phyloP scores from a whole-genome alignment of 1,140 invertebrate species.

The Sminthurinus signatus region DNA sequence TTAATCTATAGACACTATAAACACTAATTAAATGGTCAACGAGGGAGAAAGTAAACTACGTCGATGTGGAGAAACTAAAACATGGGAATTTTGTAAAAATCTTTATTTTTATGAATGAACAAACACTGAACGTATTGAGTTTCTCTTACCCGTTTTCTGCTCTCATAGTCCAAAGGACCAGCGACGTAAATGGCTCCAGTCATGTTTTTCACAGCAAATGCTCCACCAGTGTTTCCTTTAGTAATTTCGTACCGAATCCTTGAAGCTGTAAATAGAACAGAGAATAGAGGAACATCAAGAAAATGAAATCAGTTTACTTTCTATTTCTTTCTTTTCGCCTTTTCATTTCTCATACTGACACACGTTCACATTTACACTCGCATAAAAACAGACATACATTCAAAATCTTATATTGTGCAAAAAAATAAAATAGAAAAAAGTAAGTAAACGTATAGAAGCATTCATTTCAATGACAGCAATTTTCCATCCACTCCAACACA shows the following conservation, averaged over 20 bases:
- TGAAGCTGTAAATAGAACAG: slow-evolving; percentile 69
- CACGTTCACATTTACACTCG: too few species aligned
- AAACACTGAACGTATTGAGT: too few species aligned
- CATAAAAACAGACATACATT: too few species aligned
- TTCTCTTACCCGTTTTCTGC: slow-evolving; percentile 71
- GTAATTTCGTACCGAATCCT: slow-evolving; percentile 98
- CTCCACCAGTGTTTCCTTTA: slow-evolving; percentile 94
- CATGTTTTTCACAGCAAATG: slow-evolving; percentile 88
- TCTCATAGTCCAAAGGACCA: slow-evolving; percentile 86
- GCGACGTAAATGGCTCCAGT: slow-evolving; percentile 90
- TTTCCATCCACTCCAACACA: too few species aligned
- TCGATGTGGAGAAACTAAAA: too few species aligned
- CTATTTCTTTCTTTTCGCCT: background rate
- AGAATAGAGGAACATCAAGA: background rate
- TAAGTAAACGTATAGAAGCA: too few species aligned
- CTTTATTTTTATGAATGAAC: too few species aligned
- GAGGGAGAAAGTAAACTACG: background rate
- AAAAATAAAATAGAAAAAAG: too few species aligned
- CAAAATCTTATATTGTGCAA: too few species aligned
- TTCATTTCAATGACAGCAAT: too few species aligned
- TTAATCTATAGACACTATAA: background rate
- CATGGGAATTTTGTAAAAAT: too few species aligned
- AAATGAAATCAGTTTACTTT: background rate
- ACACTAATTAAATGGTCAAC: slow-evolving; percentile 3
- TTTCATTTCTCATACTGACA: background rate